These are phyloP conservation scores for Ochropacha duplaris DNA, from an alignment of 2,888 invertebrate species.

Conservation along the genomic window DNA sequence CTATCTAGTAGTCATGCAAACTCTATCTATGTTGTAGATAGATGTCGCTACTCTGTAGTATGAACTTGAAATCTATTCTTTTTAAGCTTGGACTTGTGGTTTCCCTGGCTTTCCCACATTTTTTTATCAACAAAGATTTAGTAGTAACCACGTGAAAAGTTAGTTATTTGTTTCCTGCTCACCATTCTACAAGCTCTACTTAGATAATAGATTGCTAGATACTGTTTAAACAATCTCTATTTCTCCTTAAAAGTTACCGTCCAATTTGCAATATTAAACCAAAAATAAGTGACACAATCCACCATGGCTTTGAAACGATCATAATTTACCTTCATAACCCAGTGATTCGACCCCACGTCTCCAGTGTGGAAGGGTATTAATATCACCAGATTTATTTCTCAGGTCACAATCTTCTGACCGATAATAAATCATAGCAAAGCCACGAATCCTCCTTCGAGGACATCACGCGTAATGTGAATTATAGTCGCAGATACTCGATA, in stretches of 20 bases:
- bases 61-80: too few relatives aligned
- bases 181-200: too few relatives aligned
- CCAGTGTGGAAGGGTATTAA: constrained; percentile 41
- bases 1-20: too few relatives aligned
- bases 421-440: constrained; percentile 53
- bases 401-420: constrained; percentile 58
- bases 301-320: constrained; percentile 8
- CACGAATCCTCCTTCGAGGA: constrained; percentile 40
- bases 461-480: constrained; percentile 58
- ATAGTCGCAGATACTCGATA: constrained; percentile 63
- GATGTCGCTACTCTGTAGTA: too few relatives aligned
- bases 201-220: too few relatives aligned
- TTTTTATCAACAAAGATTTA: too few relatives aligned
- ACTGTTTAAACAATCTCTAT: too few relatives aligned
- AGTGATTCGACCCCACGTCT: constrained; percentile 27
- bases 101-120: too few relatives aligned
- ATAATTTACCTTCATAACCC: constrained; percentile 31
- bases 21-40: too few relatives aligned
- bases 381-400: constrained; percentile 61
- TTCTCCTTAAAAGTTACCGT: background rate
- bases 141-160: too few relatives aligned
- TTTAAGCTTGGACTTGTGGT: too few relatives aligned
- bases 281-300: background rate
- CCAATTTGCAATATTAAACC: background rate
- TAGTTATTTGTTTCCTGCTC: too few relatives aligned